Evolutionary conservation across 2,113 vertebrate genomes (phyloP).

Genomic region (Pangasianodon gigas): DNA sequence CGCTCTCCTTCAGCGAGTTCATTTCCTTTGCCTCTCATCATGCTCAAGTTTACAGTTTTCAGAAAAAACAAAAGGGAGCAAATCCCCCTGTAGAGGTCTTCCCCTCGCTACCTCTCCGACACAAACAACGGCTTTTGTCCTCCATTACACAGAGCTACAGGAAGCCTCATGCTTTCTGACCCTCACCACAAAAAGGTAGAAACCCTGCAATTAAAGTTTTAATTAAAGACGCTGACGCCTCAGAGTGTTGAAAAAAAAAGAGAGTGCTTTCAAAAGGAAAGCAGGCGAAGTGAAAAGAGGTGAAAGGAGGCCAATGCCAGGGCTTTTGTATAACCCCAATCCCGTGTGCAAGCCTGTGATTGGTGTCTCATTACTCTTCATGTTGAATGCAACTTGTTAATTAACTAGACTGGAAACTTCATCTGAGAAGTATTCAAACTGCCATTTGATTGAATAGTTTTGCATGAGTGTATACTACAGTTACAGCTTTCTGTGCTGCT

Average conservation of each 20-base stretch:
- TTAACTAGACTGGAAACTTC: conserved; percentile 71
- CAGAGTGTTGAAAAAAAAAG: conserved; percentile 61
- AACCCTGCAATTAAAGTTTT: conserved; percentile 78
- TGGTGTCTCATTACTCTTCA: conserved; percentile 74
- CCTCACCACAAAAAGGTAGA: conserved; percentile 65
- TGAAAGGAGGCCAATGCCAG: conserved; percentile 70
- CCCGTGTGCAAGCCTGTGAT: conserved; percentile 67
- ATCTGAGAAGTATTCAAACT: conserved; percentile 56
- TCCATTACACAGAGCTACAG: conserved; percentile 51
- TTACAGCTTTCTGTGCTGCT: conserved; percentile 43
- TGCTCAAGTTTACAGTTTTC: conserved; percentile 65
- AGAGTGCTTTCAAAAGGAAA: conserved; percentile 66
- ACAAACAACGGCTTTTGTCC: conserved; percentile 66
- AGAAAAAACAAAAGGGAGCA: conserved; percentile 58
- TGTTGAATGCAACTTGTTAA: conserved; percentile 76
- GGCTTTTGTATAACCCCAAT: conserved; percentile 70
- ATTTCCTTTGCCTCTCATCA: conserved; percentile 53
- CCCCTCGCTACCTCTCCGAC: conserved; percentile 55
- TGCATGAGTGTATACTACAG: conserved; percentile 50
- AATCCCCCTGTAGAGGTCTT: conserved; percentile 57
- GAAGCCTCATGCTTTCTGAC: conserved; percentile 61
- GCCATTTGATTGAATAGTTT: conserved; percentile 52
- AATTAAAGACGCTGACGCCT: conserved; percentile 78
- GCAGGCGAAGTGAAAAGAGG: conserved; percentile 50
- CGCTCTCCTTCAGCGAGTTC: conserved; percentile 47